Evolutionary conservation across 2,888 invertebrate genomes (phyloP).

Genomic region (Euplexia lucipara): DNA sequence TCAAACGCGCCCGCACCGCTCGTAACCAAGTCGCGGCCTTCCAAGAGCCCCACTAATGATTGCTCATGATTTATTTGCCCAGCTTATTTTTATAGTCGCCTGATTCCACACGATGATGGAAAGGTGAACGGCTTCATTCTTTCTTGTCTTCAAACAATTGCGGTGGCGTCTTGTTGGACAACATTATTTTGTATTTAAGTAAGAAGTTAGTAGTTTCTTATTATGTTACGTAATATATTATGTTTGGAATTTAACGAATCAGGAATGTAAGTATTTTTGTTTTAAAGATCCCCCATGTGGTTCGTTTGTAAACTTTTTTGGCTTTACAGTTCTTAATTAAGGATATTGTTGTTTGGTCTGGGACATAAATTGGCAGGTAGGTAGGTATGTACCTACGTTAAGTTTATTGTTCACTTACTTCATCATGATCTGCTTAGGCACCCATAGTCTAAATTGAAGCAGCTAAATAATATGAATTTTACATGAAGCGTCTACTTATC

Average conservation of each 20-base stretch:
- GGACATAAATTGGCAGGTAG: background rate
- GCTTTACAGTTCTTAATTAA: background rate
- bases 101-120: slow-evolving; percentile 74
- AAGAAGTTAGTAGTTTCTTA: slow-evolving; percentile 22
- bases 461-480: too few relatives aligned
- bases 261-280: slow-evolving; percentile 12
- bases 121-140: slow-evolving; percentile 73
- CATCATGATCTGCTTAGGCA: too few relatives aligned
- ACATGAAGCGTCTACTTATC: too few relatives aligned
- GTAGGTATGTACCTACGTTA: too few relatives aligned
- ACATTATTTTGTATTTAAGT: slow-evolving; percentile 34
- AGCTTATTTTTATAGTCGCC: slow-evolving; percentile 84
- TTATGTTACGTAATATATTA: background rate
- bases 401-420: too few relatives aligned
- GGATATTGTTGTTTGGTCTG: background rate
- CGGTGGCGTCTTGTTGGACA: slow-evolving; percentile 26
- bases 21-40: slow-evolving; percentile 33
- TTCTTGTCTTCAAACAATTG: slow-evolving; percentile 48
- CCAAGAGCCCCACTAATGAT: slow-evolving; percentile 84
- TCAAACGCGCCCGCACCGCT: slow-evolving; percentile 55
- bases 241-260: background rate
- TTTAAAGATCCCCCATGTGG: background rate
- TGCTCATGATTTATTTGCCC: slow-evolving; percentile 87
- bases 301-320: background rate
- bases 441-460: too few relatives aligned